phyloP scores from a whole-genome alignment of 2,113 vertebrate species.

The Emberiza fucata region DNA sequence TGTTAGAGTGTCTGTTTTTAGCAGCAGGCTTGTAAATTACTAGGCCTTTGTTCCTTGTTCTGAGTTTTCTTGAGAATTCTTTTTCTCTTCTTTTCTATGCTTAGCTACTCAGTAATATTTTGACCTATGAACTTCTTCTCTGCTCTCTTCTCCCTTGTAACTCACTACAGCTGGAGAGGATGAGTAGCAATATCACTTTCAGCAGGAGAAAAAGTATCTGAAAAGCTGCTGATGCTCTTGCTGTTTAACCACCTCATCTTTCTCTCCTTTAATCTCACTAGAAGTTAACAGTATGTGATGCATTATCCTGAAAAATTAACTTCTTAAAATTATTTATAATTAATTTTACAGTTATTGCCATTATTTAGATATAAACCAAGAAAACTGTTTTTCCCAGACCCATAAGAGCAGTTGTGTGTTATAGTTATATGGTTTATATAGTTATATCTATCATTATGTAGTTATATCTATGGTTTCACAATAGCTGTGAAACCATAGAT shows the following conservation, averaged over 20 bases:
- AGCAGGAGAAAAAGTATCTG: neutral
- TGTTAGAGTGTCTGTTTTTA: neutral
- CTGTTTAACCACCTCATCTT: neutral
- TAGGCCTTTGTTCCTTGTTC: neutral
- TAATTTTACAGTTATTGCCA: neutral
- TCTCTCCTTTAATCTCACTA: neutral
- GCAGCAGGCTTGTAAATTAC: conserved; percentile 5
- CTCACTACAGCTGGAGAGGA: neutral
- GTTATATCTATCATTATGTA: no score
- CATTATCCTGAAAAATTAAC: neutral
- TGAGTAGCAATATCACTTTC: neutral
- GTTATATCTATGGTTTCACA: no score
- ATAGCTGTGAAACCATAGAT: neutral
- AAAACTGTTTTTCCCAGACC: neutral
- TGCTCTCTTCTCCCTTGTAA: neutral
- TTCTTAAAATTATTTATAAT: neutral
- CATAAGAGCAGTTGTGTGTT: neutral
- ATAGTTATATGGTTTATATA: no score
- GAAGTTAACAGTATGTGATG: neutral
- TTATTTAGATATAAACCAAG: neutral
- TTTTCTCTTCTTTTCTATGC: neutral
- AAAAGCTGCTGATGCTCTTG: neutral
- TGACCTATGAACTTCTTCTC: neutral
- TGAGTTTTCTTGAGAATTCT: neutral
- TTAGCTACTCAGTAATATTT: neutral